phyloP scores from a whole-genome alignment of 2,797 vertebrate species.

The Otus scops region DNA sequence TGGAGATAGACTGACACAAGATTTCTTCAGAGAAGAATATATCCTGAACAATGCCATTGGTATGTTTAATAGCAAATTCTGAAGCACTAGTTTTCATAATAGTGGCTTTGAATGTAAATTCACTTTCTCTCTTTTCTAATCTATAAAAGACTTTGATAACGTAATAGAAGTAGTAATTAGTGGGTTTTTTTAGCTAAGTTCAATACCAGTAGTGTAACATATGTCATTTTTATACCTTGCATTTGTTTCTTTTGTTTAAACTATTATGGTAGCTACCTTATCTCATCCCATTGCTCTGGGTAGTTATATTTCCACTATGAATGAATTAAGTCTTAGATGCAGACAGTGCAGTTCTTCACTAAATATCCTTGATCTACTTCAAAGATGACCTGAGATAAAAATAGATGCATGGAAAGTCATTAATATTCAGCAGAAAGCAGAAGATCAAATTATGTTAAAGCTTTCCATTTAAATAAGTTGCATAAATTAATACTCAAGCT shows the following conservation, averaged over 20 bases:
- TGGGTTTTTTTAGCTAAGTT: neutral
- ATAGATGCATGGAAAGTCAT: neutral
- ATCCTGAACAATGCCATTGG: slow-evolving; percentile 86
- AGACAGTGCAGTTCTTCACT: neutral
- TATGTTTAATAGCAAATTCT: slow-evolving; percentile 64
- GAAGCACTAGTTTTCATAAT: neutral
- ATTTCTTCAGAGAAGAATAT: slow-evolving; percentile 92
- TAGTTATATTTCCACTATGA: neutral
- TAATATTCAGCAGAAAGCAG: neutral
- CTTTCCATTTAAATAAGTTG: neutral
- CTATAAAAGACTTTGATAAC: neutral
- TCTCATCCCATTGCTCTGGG: neutral
- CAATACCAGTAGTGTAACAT: neutral
- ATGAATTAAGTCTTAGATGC: neutral
- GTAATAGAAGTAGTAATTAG: neutral
- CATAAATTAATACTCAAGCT: neutral
- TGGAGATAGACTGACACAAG: slow-evolving; percentile 71
- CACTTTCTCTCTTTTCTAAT: neutral
- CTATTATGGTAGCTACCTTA: neutral
- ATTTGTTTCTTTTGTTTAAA: neutral
- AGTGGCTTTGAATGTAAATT: neutral
- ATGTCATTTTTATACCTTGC: neutral
- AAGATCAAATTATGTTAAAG: neutral
- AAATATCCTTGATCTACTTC: neutral
- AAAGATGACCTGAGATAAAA: neutral